Conservation (phyloP, 2,113 vertebrate genomes). For the Scortum barcoo region DNA sequence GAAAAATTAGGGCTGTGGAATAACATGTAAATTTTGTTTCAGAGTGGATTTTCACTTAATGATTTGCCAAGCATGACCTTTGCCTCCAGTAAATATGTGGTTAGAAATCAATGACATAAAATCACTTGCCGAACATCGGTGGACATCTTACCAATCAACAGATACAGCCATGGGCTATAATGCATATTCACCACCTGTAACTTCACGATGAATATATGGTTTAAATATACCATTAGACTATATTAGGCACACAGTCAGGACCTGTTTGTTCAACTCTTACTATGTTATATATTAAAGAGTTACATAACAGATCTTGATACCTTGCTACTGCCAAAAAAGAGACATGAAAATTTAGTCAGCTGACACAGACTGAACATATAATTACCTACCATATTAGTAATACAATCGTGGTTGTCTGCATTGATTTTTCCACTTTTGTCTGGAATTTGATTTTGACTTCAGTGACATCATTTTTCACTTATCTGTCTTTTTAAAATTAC, state of each 20-base stretch:
- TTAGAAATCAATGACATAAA: conserved; percentile 50
- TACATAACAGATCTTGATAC: neutral
- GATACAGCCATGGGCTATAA: conserved; percentile 25
- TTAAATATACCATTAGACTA: neutral
- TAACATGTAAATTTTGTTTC: conserved; percentile 30
- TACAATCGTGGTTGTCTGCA: neutral
- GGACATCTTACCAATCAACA: conserved; percentile 44
- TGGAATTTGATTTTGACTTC: neutral
- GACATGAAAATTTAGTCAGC: neutral
- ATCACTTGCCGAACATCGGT: conserved; percentile 26
- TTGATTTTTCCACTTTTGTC: neutral
- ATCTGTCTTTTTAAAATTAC: too few species aligned
- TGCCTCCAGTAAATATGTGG: conserved; percentile 42
- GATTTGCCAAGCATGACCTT: conserved; percentile 55
- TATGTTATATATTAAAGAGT: neutral
- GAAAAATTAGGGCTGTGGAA: conserved; percentile 2
- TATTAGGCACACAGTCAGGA: neutral
- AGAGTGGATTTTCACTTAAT: conserved; percentile 19
- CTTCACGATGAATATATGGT: neutral
- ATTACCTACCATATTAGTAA: neutral
- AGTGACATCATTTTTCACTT: neutral
- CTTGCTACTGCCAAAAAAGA: too few species aligned
- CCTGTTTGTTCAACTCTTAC: neutral
- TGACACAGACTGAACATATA: neutral
- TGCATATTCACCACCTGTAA: conserved; percentile 37